phyloP scores from a whole-genome alignment of 2,797 vertebrate species.

The Huso huso region DNA sequence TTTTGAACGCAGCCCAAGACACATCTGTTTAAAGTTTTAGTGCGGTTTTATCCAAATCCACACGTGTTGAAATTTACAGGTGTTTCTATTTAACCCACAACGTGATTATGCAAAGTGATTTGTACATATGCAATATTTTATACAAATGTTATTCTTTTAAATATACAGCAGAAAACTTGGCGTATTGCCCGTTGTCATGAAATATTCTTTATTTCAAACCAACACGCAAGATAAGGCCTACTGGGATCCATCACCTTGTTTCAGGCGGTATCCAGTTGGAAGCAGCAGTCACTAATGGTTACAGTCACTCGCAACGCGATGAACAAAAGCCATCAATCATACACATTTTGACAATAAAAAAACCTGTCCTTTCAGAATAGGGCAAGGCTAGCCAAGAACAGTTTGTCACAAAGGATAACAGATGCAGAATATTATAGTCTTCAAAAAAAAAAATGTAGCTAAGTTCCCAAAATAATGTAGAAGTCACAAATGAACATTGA shows the following conservation, averaged over 20 bases:
- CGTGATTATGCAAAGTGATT: no score
- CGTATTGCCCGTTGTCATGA: neutral
- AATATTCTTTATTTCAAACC: conserved; percentile 1
- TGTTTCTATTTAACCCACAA: no score
- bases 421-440: neutral
- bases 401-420: neutral
- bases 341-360: neutral
- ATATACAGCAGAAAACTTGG: no score
- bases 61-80: no score
- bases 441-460: neutral
- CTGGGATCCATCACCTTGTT: neutral
- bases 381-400: neutral
- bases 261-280: neutral
- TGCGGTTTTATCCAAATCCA: no score
- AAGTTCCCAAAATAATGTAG: neutral
- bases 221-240: neutral
- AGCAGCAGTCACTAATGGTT: neutral
- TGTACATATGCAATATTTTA: no score
- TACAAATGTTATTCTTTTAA: no score
- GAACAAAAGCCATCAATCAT: conserved; percentile 1
- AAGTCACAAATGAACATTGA: neutral
- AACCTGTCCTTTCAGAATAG: neutral
- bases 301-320: neutral
- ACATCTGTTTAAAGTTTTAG: no score
- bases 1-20: no score